Evolutionary conservation across 2,797 vertebrate species (phyloP).

Genomic region (Falco cherrug): DNA sequence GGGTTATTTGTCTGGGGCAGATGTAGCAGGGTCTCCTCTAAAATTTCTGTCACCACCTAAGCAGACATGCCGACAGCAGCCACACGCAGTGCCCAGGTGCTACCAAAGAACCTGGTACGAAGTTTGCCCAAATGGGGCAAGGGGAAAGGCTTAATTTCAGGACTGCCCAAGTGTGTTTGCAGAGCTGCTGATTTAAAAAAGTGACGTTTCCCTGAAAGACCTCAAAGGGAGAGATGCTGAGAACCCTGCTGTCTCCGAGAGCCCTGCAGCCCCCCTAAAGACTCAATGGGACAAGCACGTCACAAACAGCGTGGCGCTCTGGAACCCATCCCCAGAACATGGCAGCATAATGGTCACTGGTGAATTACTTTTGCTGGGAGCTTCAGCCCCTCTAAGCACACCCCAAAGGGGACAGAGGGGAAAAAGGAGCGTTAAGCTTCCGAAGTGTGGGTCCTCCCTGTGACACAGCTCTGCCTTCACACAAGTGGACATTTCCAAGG

Average conservation of each 20-base stretch:
- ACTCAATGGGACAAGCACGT: neutral
- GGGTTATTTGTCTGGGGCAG: neutral
- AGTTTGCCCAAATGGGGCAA: neutral
- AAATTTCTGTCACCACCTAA: neutral
- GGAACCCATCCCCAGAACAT: neutral
- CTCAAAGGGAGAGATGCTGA: neutral
- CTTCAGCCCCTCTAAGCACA: neutral
- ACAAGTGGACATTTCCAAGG: neutral
- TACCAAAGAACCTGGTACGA: neutral
- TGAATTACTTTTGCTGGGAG: neutral
- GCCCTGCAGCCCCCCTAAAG: rapidly evolving
- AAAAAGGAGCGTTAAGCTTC: neutral
- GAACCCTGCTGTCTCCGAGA: neutral
- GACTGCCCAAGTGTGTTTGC: neutral
- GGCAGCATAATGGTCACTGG: neutral
- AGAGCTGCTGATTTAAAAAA: neutral
- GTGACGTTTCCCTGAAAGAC: neutral
- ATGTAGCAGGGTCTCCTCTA: neutral
- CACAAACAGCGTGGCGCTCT: neutral
- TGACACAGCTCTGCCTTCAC: neutral
- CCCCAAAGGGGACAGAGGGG: neutral
- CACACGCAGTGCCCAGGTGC: rapidly evolving
- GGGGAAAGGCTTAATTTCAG: neutral
- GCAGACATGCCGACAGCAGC: neutral
- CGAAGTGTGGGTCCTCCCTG: neutral